Percentiles rank a stretch among this genome's conserved stretches.
These are phyloP conservation scores for Sepioteuthis lessoniana DNA, from an alignment of 2,888 invertebrate species.

Conservation along the genomic window DNA sequence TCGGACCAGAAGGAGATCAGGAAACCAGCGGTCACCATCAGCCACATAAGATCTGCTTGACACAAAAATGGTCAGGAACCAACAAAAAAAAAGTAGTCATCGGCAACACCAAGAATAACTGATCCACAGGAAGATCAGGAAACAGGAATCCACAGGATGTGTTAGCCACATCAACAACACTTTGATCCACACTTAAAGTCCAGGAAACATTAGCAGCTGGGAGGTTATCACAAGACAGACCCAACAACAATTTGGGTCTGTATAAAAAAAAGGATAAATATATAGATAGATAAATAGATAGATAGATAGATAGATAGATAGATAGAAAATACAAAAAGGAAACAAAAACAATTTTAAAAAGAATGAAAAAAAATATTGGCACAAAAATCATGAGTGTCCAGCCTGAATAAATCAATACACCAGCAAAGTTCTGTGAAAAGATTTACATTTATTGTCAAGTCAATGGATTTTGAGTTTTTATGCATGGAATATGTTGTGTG, in stretches of 20 bases:
- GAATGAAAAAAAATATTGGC: background rate
- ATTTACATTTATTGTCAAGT: background rate
- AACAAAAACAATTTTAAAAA: background rate
- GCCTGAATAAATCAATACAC: background rate
- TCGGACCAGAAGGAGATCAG: background rate
- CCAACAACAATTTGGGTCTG: background rate
- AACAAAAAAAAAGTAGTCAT: background rate
- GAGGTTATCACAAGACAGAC: background rate
- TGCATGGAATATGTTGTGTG: background rate
- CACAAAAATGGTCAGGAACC: background rate
- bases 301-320: background rate
- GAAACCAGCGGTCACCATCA: background rate
- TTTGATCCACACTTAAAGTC: background rate
- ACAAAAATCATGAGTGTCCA: background rate
- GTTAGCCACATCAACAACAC: background rate
- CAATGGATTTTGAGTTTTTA: background rate
- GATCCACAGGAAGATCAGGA: background rate
- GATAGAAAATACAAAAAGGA: background rate
- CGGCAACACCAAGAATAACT: background rate
- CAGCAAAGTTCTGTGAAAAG: constrained; percentile 2
- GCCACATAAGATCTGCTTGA: background rate
- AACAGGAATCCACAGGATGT: background rate
- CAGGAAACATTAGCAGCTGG: background rate
- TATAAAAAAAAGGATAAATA: background rate
- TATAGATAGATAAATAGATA: background rate